Base-by-base conservation (phyloP, 2,888 invertebrate species). In the Andrena minutula region DNA sequence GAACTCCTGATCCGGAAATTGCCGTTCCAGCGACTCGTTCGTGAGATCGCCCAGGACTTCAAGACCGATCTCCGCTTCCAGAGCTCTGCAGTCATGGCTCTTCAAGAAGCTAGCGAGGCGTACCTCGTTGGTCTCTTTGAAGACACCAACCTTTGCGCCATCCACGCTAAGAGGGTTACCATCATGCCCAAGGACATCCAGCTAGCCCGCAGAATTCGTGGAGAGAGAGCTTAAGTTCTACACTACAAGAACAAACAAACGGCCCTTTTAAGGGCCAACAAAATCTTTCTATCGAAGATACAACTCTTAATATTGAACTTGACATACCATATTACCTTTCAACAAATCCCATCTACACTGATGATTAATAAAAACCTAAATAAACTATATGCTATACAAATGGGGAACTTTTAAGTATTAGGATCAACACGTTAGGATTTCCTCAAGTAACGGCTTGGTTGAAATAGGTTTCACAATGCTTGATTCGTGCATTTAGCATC, bases 41-140 rank as follows among this genome's bases (percentile, higher is more conserved):
- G 97, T 89, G 97, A 97, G 92, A 96, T 97, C 68, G 96, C 97
- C 0, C 96, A 97, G 85, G 96, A 97, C 89, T 97, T 96, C 94
- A 97, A 96, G 91, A 95, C 96, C 0, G 96, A 96, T 89, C 92
- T 96, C 10, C 93, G 96, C 63, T 97, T 97, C 93, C 96, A 97
- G 92, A 96, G 96, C 86, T 96, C 96, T 0, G 96, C 97, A 5
- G 96, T 96, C 1, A 95, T 96, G 94, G 96, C 96, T 71, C 94
- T 96, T 23, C 96, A 96, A 85, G 95, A 95, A 85, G 95, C 95
- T 0, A 86, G 87, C 61, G 87, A 87, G 8, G 88, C 88, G 0
- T 87, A 87, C 1, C 56, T 87, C 0, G 87, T 87, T 7, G 87
- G 87, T 7, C 60, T 88, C 0, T 87, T 87, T 7, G 87, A 87